These are phyloP conservation scores for Aphelocoma californica DNA, from an alignment of 2,797 vertebrate species.

Conservation along the genomic window DNA sequence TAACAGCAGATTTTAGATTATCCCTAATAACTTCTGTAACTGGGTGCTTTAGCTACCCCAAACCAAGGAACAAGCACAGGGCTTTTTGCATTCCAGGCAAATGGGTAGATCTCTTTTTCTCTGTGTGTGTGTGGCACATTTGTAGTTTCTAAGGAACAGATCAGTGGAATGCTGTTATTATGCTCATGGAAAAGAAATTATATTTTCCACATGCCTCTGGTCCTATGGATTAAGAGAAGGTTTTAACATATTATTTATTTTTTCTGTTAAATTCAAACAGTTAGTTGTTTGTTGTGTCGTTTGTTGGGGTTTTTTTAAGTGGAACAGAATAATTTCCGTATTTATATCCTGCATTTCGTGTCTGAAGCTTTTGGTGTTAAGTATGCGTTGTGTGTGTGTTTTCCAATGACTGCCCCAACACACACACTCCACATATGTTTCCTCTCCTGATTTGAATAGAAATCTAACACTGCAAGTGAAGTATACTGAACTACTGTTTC, in stretches of 20 bases:
- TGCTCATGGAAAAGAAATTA: background rate
- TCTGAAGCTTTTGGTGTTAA: conserved; percentile 18
- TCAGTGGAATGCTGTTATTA: background rate
- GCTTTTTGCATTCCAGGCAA: background rate
- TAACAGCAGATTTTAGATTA: background rate
- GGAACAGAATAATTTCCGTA: background rate
- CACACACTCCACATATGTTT: conserved; percentile 45
- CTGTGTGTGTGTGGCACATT: background rate
- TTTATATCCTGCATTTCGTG: conserved; percentile 15
- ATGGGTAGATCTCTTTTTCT: background rate
- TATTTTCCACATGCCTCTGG: background rate
- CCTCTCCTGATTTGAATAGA: conserved; percentile 35
- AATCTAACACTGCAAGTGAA: conserved; percentile 22
- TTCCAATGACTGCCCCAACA: conserved; percentile 25
- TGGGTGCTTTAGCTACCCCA: background rate
- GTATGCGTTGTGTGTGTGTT: conserved; percentile 6
- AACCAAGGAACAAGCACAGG: background rate
- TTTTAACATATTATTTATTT: background rate
- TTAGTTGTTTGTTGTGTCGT: background rate
- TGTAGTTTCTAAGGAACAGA: background rate
- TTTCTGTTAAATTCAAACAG: background rate
- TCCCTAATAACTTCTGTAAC: background rate
- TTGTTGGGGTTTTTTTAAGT: background rate
- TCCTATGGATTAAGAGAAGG: background rate
- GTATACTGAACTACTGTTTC: conserved; percentile 52